phyloP scores from a whole-genome alignment of 2,113 vertebrate species.

The Diadophis punctatus region DNA sequence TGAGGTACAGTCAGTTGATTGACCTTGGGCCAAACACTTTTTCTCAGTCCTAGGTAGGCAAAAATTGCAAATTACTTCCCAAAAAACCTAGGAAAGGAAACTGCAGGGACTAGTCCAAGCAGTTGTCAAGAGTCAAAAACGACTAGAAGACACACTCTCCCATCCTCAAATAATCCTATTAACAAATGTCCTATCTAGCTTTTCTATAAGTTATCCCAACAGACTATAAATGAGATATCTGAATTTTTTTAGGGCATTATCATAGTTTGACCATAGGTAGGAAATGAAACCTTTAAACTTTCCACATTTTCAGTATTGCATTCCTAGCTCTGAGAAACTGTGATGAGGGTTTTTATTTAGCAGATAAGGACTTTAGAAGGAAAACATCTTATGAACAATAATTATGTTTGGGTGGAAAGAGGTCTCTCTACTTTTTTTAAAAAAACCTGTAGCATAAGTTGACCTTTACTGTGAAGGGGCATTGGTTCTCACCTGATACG shows the following conservation, averaged over 20 bases:
- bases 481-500: no score
- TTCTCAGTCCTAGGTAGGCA: background rate
- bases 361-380: background rate
- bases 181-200: background rate
- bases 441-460: no score
- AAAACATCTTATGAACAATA: background rate
- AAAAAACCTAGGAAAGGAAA: background rate
- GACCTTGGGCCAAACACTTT: background rate
- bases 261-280: background rate
- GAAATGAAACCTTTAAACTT: background rate
- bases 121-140: background rate
- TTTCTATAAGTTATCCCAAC: background rate
- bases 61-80: background rate
- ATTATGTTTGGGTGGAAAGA: background rate
- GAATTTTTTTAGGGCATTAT: background rate
- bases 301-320: background rate
- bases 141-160: background rate
- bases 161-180: background rate
- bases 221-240: background rate
- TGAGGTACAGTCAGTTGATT: background rate
- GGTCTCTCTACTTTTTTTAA: background rate
- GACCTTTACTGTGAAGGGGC: no score
- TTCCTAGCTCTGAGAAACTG: background rate
- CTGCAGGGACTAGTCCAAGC: background rate
- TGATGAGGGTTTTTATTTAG: background rate